These are phyloP conservation scores for Brevimyrus niger DNA, from an alignment of 2,113 vertebrate species.

Conservation along the genomic window DNA sequence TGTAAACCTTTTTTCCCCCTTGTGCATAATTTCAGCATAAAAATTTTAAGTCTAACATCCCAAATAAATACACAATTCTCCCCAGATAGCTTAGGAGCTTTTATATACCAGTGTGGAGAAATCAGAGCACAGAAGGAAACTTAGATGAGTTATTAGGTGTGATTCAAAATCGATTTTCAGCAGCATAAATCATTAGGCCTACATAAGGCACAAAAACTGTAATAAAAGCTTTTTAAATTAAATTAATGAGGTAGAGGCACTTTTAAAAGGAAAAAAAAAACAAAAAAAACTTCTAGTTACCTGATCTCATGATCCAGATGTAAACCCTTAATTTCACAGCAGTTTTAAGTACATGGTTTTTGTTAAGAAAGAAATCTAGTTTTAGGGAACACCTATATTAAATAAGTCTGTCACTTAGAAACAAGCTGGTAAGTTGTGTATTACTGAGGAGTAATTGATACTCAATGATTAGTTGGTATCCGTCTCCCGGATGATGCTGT, in stretches of 20 bases:
- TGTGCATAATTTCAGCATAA: slow-evolving; percentile 34
- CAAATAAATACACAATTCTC: slow-evolving; percentile 33
- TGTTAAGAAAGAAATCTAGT: not conserved
- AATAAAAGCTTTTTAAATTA: slow-evolving; percentile 23
- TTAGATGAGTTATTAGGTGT: not conserved
- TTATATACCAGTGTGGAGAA: not conserved
- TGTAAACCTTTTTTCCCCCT: slow-evolving; percentile 39
- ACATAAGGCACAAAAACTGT: not conserved
- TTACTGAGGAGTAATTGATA: not conserved
- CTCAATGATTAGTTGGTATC: not conserved
- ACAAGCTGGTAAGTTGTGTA: not conserved
- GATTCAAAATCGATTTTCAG: not conserved
- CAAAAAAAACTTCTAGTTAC: not conserved
- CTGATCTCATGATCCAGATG: not conserved
- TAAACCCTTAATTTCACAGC: not conserved
- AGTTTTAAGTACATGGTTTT: not conserved
- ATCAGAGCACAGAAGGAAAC: not conserved
- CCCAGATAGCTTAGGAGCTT: not conserved
- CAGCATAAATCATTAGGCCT: not conserved
- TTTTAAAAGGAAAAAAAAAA: not conserved
- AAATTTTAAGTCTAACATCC: slow-evolving; percentile 27
- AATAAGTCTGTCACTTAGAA: not conserved
- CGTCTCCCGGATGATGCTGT: not conserved
- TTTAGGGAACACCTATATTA: not conserved
- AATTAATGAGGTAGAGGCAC: slow-evolving; percentile 14